These are phyloP conservation scores for Natator depressus DNA, from an alignment of 2,113 vertebrate genomes.

Conservation along the genomic window DNA sequence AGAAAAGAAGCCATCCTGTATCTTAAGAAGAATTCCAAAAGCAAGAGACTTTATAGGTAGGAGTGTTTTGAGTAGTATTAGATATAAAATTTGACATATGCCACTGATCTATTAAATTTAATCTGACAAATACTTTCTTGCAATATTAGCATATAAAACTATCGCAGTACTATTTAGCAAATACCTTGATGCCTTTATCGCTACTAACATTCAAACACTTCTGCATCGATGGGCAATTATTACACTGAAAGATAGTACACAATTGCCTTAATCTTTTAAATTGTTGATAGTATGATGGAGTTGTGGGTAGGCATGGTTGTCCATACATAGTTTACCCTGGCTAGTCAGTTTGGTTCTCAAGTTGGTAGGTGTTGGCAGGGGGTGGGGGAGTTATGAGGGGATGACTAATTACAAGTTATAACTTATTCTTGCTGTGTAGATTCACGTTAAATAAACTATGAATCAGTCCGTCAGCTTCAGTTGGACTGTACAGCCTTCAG, in stretches of 20 bases:
- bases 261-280: neutral
- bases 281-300: neutral
- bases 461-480: neutral
- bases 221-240: neutral
- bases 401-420: neutral
- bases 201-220: neutral
- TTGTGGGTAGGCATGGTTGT: neutral
- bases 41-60: neutral
- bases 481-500: neutral
- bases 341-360: neutral
- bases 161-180: no score
- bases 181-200: neutral
- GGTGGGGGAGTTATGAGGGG: neutral
- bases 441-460: neutral
- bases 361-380: neutral
- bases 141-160: neutral
- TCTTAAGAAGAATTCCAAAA: neutral
- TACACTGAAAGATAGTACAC: neutral
- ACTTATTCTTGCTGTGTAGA: neutral
- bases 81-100: neutral
- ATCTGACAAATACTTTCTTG: neutral
- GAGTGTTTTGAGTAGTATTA: neutral
- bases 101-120: neutral
- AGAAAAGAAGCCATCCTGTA: neutral
- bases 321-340: neutral